Conservation (phyloP, 2,797 vertebrate species). For the Sphenodon punctatus region DNA sequence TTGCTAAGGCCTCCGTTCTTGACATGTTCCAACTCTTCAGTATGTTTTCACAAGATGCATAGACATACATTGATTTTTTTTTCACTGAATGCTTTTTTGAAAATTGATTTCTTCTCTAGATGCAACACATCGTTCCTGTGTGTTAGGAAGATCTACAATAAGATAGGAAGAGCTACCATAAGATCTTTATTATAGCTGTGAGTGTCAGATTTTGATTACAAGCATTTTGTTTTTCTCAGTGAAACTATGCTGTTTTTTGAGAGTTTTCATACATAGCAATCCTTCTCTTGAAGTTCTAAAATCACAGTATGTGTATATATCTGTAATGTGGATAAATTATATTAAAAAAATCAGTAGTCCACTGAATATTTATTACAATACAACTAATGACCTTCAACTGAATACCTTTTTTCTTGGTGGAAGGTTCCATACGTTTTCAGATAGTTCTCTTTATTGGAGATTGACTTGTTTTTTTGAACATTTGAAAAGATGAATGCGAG, state of each 20-base stretch:
- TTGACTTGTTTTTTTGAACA: constrained; percentile 16
- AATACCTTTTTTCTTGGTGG: background rate
- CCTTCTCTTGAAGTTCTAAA: no score
- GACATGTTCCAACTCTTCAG: background rate
- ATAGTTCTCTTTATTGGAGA: background rate
- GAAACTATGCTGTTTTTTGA: background rate
- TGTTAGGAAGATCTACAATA: no score
- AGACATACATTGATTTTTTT: background rate
- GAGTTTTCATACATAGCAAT: constrained; percentile 8
- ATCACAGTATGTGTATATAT: background rate
- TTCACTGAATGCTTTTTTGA: constrained; percentile 28
- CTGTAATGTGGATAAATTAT: background rate
- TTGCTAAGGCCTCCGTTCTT: background rate
- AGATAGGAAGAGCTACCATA: no score
- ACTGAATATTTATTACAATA: background rate
- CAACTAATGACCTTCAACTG: background rate
- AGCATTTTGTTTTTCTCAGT: background rate
- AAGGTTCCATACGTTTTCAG: background rate
- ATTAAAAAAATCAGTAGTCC: constrained; percentile 22
- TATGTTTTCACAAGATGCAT: constrained; percentile 11
- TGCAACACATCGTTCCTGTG: constrained; percentile 8
- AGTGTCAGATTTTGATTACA: rapidly evolving
- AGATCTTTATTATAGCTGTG: background rate
- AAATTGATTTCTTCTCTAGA: constrained; percentile 40
- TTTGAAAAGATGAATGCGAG: constrained; percentile 29